Percentiles rank a stretch among this genome's conserved stretches.
These are phyloP conservation scores for Caenorhabditis macrosperma DNA, from an alignment of 2,888 invertebrate genomes.

Conservation along the genomic window DNA sequence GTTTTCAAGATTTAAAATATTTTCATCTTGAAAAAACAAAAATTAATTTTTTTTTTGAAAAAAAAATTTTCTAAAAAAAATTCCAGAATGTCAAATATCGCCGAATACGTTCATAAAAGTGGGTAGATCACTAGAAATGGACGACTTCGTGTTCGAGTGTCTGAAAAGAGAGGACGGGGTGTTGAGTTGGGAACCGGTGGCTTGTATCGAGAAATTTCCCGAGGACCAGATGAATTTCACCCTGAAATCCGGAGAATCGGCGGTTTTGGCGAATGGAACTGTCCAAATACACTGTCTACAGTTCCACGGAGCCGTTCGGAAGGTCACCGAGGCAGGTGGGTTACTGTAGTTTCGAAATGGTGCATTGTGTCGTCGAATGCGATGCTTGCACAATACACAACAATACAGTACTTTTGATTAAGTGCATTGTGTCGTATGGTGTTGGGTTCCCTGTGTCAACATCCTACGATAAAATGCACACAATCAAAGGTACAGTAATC, in stretches of 20 bases:
- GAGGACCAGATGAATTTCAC: neutral
- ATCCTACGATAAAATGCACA: no score
- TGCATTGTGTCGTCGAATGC: no score
- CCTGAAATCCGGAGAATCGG: neutral
- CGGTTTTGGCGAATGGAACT: neutral
- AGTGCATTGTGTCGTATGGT: no score
- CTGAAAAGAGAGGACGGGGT: neutral
- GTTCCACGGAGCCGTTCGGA: neutral
- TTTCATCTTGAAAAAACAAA: no score
- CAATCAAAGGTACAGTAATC: no score
- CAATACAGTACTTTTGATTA: no score
- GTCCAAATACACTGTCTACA: neutral
- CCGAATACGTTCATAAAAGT: neutral
- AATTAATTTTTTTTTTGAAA: neutral
- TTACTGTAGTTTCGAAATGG: neutral
- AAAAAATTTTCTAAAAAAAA: neutral
- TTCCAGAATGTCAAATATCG: neutral
- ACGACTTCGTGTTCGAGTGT: neutral
- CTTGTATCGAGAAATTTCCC: neutral
- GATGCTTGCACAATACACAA: no score
- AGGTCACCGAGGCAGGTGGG: neutral
- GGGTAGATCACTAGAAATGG: neutral
- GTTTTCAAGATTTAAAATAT: no score
- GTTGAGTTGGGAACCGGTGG: neutral
- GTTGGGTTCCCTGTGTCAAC: no score